These are phyloP conservation scores for Orchestia grillus DNA, from an alignment of 1,140 invertebrate genomes.

Conservation along the genomic window DNA sequence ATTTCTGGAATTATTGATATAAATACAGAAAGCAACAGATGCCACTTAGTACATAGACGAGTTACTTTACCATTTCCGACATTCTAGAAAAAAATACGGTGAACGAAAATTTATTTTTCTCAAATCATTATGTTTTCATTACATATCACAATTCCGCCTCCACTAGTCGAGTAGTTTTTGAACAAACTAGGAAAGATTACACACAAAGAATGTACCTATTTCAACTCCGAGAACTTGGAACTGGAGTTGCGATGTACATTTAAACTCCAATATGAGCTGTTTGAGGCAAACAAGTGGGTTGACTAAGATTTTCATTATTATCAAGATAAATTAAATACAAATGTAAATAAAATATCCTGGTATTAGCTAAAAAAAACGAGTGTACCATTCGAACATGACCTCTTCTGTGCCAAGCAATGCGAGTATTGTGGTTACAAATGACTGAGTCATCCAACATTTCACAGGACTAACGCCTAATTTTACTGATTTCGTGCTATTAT, in stretches of 20 bases:
- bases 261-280: neutral
- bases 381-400: neutral
- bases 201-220: neutral
- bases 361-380: neutral
- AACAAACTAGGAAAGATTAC: neutral
- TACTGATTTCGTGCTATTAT: too few species aligned
- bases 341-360: neutral
- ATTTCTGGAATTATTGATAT: too few species aligned
- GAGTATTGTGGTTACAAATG: neutral
- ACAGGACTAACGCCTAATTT: neutral
- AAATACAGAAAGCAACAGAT: too few species aligned
- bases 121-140: too few species aligned
- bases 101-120: too few species aligned
- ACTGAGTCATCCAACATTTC: neutral
- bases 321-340: neutral
- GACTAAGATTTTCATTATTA: neutral
- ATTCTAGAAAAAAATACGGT: too few species aligned
- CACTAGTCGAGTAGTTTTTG: neutral
- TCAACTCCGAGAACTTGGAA: neutral
- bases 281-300: neutral
- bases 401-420: neutral
- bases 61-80: too few species aligned
- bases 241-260: neutral
- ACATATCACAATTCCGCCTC: too few species aligned
- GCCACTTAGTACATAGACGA: too few species aligned